Percentiles rank a stretch among this genome's conserved stretches.
phyloP scores from a whole-genome alignment of 2,888 invertebrate species.

The Spisula subtruncata region DNA sequence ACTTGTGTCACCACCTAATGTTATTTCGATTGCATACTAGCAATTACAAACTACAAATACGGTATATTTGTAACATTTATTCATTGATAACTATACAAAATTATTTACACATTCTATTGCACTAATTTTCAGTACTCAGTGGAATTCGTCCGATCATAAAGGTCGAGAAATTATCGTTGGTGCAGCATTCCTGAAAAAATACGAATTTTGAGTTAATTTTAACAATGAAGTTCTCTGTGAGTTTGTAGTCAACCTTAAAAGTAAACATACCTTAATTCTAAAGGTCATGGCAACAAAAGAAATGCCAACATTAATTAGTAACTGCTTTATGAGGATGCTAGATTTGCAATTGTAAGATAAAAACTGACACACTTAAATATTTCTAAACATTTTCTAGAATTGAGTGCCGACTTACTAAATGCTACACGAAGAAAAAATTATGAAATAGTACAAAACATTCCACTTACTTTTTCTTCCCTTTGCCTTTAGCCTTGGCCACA shows the following conservation, averaged over 20 bases:
- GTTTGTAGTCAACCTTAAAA: not conserved
- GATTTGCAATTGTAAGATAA: too few species aligned
- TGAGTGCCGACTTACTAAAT: not conserved
- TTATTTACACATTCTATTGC: not conserved
- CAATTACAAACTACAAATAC: not conserved
- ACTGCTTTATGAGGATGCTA: too few species aligned
- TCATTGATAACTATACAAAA: not conserved
- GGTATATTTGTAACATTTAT: not conserved
- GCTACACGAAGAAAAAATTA: too few species aligned
- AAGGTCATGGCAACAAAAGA: not conserved
- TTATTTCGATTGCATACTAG: not conserved
- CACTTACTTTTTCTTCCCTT: not conserved
- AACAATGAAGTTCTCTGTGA: too few species aligned
- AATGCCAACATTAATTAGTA: not conserved
- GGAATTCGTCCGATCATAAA: constrained; percentile 3
- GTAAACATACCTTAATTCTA: not conserved
- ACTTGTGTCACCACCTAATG: not conserved
- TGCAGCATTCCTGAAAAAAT: not conserved
- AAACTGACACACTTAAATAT: too few species aligned
- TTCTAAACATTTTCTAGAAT: too few species aligned
- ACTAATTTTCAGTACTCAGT: not conserved
- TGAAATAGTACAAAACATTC: not conserved
- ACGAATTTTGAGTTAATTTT: not conserved
- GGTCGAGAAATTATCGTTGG: not conserved
- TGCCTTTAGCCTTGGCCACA: not conserved